Evolutionary conservation across 2,113 vertebrate genomes (phyloP).

Genomic region (Junco hyemalis): DNA sequence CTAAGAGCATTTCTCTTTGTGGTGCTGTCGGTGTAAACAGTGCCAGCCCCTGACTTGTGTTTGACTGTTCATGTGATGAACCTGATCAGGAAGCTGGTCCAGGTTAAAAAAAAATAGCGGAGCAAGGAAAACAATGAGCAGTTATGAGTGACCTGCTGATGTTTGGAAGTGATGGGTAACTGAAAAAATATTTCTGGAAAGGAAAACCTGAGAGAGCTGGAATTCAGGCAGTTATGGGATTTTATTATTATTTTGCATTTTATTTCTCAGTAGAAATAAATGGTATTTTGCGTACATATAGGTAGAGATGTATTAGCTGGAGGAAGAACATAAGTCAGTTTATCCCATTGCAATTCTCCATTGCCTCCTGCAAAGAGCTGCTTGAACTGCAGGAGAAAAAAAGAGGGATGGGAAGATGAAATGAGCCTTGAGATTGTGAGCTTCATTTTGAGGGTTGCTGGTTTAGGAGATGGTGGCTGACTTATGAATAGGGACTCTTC

Average conservation of each 20-base stretch:
- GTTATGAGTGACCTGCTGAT: background rate
- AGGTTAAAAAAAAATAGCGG: background rate
- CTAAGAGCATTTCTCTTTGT: background rate
- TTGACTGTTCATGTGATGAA: background rate
- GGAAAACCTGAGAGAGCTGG: background rate
- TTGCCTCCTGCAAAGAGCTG: background rate
- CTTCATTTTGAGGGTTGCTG: background rate
- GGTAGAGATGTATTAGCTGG: background rate
- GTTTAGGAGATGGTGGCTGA: background rate
- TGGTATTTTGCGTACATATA: background rate
- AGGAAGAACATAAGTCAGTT: background rate
- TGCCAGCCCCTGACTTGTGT: background rate
- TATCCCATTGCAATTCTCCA: background rate
- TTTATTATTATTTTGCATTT: background rate
- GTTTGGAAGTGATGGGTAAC: background rate
- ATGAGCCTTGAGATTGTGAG: background rate
- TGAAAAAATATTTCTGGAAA: background rate
- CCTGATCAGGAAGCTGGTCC: background rate
- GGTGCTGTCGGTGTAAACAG: background rate
- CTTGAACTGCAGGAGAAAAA: background rate
- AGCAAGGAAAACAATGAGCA: background rate
- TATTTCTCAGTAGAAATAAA: background rate
- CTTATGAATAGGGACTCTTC: background rate
- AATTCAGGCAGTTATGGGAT: background rate
- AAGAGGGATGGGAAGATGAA: background rate